A percentile compares a stretch with the other conserved stretches of the same genome.
Evolutionary conservation across 2,113 vertebrate species (phyloP).

Genomic region (Phyllostomus discolor): DNA sequence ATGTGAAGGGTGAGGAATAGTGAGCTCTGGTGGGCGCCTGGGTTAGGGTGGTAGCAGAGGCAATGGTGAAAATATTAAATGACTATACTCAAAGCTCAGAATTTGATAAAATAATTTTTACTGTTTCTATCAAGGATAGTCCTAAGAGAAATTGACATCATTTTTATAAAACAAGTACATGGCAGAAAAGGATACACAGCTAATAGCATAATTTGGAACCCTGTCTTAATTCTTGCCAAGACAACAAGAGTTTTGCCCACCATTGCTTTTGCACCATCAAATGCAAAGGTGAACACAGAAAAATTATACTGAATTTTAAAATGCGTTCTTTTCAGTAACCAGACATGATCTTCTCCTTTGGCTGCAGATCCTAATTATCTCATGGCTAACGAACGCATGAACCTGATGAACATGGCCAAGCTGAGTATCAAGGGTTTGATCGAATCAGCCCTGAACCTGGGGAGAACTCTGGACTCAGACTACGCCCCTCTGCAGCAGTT

Average conservation of each 20-base stretch:
- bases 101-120: not conserved
- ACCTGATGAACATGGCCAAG: conserved; percentile 99
- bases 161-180: not conserved
- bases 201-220: too few species aligned
- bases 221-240: not conserved
- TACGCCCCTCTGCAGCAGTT: conserved; percentile 98
- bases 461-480: conserved; percentile 96
- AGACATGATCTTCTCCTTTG: not conserved
- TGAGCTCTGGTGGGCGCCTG: not conserved
- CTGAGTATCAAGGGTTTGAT: conserved; percentile 98
- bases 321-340: not conserved
- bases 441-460: conserved; percentile 95
- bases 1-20: too few species aligned
- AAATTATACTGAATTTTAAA: not conserved
- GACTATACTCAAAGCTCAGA: not conserved
- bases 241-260: not conserved
- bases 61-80: not conserved
- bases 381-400: conserved; percentile 97
- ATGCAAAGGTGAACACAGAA: not conserved
- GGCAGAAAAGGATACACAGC: not conserved
- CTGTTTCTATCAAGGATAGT: not conserved
- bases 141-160: not conserved
- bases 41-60: not conserved
- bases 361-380: conserved; percentile 95
- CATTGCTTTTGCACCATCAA: not conserved